phyloP scores from a whole-genome alignment of 2,888 invertebrate species.

The Eumacrocentrus americanus region DNA sequence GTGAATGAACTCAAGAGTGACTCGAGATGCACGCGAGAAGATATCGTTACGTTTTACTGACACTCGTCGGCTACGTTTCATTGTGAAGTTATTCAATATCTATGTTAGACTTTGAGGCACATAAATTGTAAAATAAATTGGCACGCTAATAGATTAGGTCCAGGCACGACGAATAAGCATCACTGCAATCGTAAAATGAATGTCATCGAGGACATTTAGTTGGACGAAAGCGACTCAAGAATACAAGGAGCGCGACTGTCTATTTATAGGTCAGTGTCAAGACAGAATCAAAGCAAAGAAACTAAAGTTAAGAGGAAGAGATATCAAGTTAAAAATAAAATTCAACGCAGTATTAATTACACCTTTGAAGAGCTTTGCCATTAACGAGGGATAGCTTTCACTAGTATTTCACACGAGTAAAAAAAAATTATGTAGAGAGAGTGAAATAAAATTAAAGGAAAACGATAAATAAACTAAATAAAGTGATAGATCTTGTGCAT shows the following conservation, averaged over 20 bases:
- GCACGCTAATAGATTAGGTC: neutral
- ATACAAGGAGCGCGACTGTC: conserved; percentile 34
- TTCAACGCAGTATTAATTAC: conserved; percentile 13
- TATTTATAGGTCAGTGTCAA: conserved; percentile 50
- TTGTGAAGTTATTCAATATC: neutral
- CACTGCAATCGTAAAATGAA: neutral
- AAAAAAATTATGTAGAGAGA: conserved; percentile 1
- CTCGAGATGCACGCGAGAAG: conserved; percentile 4
- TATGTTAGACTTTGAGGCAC: neutral
- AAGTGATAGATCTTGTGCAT: neutral
- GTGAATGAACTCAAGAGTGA: conserved; percentile 25
- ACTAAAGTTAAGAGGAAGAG: conserved; percentile 23
- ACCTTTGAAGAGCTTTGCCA: neutral
- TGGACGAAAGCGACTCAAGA: conserved; percentile 10
- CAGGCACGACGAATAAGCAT: neutral
- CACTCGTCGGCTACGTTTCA: conserved; percentile 10
- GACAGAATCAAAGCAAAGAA: conserved; percentile 44
- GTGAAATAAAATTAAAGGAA: conserved; percentile 11
- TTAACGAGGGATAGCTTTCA: neutral
- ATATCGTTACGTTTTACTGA: neutral
- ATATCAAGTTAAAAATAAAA: conserved; percentile 22
- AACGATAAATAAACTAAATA: conserved; percentile 6
- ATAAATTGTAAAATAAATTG: neutral
- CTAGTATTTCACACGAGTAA: neutral
- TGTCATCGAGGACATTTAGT: conserved; percentile 4